phyloP scores from a whole-genome alignment of 2,797 vertebrate species.

The Prunella strophiata region DNA sequence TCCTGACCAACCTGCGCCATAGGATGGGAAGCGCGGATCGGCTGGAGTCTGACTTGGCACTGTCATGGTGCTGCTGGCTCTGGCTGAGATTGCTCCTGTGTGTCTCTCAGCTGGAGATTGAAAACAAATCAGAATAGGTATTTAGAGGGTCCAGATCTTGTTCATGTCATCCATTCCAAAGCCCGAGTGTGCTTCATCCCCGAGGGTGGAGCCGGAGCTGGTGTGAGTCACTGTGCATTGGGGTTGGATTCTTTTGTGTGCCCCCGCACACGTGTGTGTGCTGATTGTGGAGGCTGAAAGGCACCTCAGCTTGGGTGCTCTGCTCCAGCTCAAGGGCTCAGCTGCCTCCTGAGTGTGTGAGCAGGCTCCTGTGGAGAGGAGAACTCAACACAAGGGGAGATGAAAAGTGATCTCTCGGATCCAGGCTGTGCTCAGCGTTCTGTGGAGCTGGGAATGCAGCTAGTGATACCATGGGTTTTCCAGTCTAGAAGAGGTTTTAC shows the following conservation, averaged over 20 bases:
- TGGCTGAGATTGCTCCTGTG: background rate
- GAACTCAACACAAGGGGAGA: background rate
- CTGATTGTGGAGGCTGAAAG: background rate
- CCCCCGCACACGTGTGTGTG: rapidly evolving
- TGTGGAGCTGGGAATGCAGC: background rate
- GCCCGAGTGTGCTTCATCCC: background rate
- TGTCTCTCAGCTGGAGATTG: background rate
- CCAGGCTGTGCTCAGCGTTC: background rate
- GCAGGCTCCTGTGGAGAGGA: background rate
- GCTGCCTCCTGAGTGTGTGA: background rate
- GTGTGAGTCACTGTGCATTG: background rate
- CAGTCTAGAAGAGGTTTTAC: background rate
- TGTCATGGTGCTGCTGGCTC: rapidly evolving
- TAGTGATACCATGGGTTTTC: background rate
- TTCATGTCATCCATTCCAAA: background rate
- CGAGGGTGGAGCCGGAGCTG: background rate
- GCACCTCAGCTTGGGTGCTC: background rate
- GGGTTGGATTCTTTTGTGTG: background rate
- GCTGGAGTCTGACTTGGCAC: background rate
- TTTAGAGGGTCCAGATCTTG: background rate
- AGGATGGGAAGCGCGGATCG: background rate
- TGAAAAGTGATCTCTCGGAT: background rate
- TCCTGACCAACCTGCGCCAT: rapidly evolving
- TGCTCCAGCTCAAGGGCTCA: background rate
- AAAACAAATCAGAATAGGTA: rapidly evolving